Evolutionary conservation across 2,113 vertebrate genomes (phyloP).

Genomic region (Epinephelus lanceolatus): DNA sequence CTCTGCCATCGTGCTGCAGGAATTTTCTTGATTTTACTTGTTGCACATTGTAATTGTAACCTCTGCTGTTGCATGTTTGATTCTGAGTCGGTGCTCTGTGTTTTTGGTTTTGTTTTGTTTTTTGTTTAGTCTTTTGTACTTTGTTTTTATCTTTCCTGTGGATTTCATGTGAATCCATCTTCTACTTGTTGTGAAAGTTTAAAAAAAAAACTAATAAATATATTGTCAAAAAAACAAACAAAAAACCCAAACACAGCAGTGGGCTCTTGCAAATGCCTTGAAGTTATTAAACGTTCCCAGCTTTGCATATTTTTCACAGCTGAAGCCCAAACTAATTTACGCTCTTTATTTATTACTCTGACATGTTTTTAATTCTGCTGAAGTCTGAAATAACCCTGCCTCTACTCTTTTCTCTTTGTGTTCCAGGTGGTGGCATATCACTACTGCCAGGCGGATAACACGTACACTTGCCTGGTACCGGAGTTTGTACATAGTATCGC

Average conservation of each 20-base stretch:
- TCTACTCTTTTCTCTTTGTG: conserved; percentile 20
- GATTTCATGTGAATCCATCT: no score
- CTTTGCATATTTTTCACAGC: conserved; percentile 16
- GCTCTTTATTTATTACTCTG: not conserved
- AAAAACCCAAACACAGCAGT: no score
- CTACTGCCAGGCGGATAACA: conserved; percentile 98
- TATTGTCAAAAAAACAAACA: no score
- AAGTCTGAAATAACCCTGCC: not conserved
- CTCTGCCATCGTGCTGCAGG: not conserved
- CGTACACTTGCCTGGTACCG: conserved; percentile 96
- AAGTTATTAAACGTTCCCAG: not conserved
- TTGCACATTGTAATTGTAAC: no score
- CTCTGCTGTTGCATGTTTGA: no score
- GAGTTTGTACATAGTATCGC: conserved; percentile 97
- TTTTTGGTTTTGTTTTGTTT: no score
- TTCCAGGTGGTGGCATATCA: conserved; percentile 96
- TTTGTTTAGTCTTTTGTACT: no score
- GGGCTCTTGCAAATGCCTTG: conserved; percentile 16
- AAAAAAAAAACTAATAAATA: no score
- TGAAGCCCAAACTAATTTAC: not conserved
- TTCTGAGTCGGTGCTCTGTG: no score
- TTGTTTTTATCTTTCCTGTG: no score
- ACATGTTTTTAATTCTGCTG: not conserved
- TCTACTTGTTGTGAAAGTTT: no score
- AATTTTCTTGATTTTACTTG: no score